A percentile compares a stretch with the other conserved stretches of the same genome.
Conservation (phyloP, 1,140 invertebrate species). For the Arctopsyche grandis region DNA sequence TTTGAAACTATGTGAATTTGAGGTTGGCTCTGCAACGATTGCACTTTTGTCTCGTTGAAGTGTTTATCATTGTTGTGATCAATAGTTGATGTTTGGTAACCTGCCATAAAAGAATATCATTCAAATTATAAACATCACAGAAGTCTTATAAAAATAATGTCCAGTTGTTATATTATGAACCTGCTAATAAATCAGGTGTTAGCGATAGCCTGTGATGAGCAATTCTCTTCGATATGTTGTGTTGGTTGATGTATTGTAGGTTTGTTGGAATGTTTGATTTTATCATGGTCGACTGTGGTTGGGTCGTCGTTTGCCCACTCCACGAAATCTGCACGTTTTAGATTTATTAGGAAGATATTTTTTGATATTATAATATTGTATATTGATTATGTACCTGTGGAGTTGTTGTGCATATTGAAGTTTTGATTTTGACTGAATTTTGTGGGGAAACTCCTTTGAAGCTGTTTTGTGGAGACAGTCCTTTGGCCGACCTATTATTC, state of each 20-base stretch:
- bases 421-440: constrained; percentile 55
- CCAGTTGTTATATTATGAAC: constrained; percentile 51
- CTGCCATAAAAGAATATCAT: constrained; percentile 32
- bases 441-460: constrained; percentile 52
- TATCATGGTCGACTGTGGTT: constrained; percentile 32
- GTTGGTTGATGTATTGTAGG: constrained; percentile 48
- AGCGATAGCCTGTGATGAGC: constrained; percentile 63
- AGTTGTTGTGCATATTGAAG: constrained; percentile 58
- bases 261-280: constrained; percentile 50
- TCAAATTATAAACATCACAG: not conserved
- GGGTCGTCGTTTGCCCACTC: constrained; percentile 49
- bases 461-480: constrained; percentile 57
- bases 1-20: constrained; percentile 57
- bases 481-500: constrained; percentile 59
- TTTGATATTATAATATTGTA: too few species aligned
- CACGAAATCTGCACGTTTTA: constrained; percentile 61
- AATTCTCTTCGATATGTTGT: constrained; percentile 56
- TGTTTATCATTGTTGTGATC: constrained; percentile 50
- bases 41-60: constrained; percentile 50
- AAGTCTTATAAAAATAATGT: not conserved
- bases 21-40: constrained; percentile 44
- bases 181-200: constrained; percentile 64
- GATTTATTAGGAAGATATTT: constrained; percentile 2
- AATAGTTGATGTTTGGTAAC: constrained; percentile 45
- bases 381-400: constrained; percentile 48